A percentile compares a stretch with the other conserved stretches of the same genome.
Conservation (phyloP, 2,888 invertebrate species). For the Callimorpha dominula region DNA sequence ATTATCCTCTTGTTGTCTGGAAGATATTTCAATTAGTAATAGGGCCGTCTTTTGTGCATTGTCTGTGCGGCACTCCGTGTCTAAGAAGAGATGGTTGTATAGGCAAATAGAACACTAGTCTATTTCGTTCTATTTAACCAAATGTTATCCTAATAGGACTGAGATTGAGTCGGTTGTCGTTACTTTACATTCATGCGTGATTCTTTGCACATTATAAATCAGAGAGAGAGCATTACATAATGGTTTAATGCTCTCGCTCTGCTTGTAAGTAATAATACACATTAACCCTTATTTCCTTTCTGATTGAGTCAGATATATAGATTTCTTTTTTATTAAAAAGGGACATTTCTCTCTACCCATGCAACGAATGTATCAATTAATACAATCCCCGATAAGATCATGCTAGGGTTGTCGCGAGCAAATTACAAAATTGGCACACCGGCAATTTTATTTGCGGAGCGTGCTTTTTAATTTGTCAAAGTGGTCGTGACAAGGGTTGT, state of each 20-base stretch:
- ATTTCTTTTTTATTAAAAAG: conserved; percentile 5
- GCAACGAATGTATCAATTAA: conserved; percentile 44
- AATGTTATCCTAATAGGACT: too few species aligned
- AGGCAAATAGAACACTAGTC: too few species aligned
- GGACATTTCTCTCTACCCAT: conserved; percentile 14
- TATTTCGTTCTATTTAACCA: too few species aligned
- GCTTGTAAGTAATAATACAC: background rate
- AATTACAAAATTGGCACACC: conserved; percentile 59
- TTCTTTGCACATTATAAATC: too few species aligned
- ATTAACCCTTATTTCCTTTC: conserved; percentile 2
- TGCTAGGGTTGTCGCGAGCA: conserved; percentile 50
- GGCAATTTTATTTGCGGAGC: conserved; percentile 56
- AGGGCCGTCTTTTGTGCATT: too few species aligned
- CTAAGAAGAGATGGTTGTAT: too few species aligned
- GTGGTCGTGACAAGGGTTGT: conserved; percentile 58
- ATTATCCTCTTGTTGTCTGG: too few species aligned
- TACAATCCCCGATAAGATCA: conserved; percentile 55
- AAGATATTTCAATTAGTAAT: too few species aligned
- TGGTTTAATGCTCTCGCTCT: background rate
- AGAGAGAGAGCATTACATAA: background rate
- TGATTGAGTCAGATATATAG: conserved; percentile 1
- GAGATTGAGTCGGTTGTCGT: too few species aligned
- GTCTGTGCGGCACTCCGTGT: too few species aligned
- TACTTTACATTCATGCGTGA: too few species aligned
- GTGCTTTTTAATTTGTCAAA: conserved; percentile 67